Base-by-base conservation (phyloP, 2,888 invertebrate genomes). In the Amiota mariae region DNA sequence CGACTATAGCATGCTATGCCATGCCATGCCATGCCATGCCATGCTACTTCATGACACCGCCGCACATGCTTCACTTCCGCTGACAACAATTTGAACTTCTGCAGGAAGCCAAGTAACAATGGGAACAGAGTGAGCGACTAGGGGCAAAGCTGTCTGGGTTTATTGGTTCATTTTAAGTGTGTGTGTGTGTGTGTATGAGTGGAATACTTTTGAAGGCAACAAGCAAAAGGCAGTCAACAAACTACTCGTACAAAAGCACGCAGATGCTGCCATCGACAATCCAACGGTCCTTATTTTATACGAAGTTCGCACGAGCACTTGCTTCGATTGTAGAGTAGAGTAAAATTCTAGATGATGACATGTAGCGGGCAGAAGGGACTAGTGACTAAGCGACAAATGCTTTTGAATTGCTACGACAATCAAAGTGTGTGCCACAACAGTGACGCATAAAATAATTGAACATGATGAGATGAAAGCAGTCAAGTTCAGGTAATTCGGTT, bases 321-420 rank as follows among this genome's bases (percentile, higher is more conserved):
- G 54, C 24, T 24, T 24, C 18, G 70, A 36, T 18, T 54, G 54
- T 72, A 61, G 47, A 3, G 63, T 6, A 51, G 15, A 49, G 18
- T 59, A n/a, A 57, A 46, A 36, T 36, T 36, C 36, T 36, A 36
- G 36, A 36, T 36, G 36, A 36, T 47, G 48, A 20, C 73, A 24
- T 9, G 71, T 8, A 47, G 47, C 18, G 12, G 67, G 63, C 15
- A 47, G 47, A 74, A 68, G 63, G 49, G 56, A 59, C 36, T 57
- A 70, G 73, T 77, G 79, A 81, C 81, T 85, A 78, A 85, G 81
- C 83, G 84, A 87, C 87, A 86, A 87, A 87, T 87, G 87, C 87
- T 87, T 87, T 86, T 87, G 88, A 87, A 87, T 87, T 87, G 87
- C 85, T 82, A 87, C n/a, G 87, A 85, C 86, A 87, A 82, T 82